Evolutionary conservation across 2,797 vertebrate species (phyloP).

Genomic region (Rousettus madagascariensis): DNA sequence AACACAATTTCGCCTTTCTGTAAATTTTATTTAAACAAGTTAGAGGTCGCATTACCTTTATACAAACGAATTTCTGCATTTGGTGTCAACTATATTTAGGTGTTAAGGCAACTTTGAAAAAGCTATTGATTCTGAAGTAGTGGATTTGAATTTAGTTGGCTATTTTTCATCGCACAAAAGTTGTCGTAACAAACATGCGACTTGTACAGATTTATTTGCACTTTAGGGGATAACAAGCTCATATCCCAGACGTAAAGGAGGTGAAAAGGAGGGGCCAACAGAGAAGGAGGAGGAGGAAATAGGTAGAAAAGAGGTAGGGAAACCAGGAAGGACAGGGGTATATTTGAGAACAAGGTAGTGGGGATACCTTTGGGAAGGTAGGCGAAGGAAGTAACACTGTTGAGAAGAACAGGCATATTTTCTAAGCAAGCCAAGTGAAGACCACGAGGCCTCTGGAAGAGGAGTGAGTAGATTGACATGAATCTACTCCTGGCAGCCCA

Average conservation of each 20-base stretch:
- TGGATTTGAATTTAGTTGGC: constrained; percentile 75
- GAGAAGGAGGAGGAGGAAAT: neutral
- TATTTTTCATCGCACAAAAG: constrained; percentile 66
- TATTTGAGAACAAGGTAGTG: neutral
- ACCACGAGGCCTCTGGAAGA: neutral
- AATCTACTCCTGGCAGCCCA: neutral
- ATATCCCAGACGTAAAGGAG: constrained; percentile 19
- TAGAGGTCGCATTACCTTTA: constrained; percentile 73
- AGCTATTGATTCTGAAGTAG: constrained; percentile 78
- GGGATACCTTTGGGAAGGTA: neutral
- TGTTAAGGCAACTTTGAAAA: constrained; percentile 83
- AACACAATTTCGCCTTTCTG: constrained; percentile 81
- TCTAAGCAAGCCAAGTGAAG: neutral
- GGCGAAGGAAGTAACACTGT: neutral
- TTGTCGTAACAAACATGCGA: constrained; percentile 63
- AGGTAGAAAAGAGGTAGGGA: neutral
- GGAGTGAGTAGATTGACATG: neutral
- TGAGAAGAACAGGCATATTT: neutral
- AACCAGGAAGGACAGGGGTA: neutral
- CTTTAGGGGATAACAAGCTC: constrained; percentile 75
- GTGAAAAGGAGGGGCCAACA: neutral
- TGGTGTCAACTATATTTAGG: constrained; percentile 80
- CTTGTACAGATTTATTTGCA: constrained; percentile 80
- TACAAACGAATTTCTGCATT: constrained; percentile 79
- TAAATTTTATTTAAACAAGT: constrained; percentile 76